Evolutionary conservation across 2,797 vertebrate genomes (phyloP).

Genomic region (Hirundo rustica): DNA sequence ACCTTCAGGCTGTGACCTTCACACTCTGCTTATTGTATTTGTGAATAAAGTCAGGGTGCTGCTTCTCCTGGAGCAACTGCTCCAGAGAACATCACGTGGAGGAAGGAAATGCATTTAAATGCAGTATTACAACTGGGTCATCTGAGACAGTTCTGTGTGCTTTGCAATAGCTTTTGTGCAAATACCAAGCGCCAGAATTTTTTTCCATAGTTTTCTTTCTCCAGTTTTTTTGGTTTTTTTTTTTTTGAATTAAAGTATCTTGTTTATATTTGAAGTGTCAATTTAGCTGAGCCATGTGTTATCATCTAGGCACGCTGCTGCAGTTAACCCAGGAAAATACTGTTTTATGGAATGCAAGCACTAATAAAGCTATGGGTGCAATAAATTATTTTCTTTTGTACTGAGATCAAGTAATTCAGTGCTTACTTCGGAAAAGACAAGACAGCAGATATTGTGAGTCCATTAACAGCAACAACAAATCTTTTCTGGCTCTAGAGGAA

Average conservation of each 20-base stretch:
- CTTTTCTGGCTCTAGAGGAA: constrained; percentile 26
- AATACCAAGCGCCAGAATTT: neutral
- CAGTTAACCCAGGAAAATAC: neutral
- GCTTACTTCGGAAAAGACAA: constrained; percentile 43
- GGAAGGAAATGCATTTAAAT: neutral
- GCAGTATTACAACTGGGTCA: neutral
- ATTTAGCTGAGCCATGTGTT: neutral
- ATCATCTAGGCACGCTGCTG: neutral
- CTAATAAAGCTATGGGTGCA: neutral
- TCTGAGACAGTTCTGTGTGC: neutral
- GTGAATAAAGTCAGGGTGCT: neutral
- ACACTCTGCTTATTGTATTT: neutral
- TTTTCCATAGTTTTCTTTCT: neutral
- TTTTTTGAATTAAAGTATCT: neutral
- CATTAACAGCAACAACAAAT: constrained; percentile 44
- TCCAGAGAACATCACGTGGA: neutral
- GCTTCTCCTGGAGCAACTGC: neutral
- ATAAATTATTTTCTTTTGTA: constrained; percentile 13
- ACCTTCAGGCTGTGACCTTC: neutral
- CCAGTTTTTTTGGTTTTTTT: neutral
- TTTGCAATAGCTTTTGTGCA: neutral
- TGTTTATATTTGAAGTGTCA: neutral
- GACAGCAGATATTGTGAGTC: neutral
- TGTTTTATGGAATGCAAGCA: neutral
- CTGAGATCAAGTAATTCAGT: neutral